Percentiles rank a stretch among this genome's conserved stretches.
These are phyloP conservation scores for Columba livia DNA, from an alignment of 2,113 vertebrate genomes.

Conservation along the genomic window DNA sequence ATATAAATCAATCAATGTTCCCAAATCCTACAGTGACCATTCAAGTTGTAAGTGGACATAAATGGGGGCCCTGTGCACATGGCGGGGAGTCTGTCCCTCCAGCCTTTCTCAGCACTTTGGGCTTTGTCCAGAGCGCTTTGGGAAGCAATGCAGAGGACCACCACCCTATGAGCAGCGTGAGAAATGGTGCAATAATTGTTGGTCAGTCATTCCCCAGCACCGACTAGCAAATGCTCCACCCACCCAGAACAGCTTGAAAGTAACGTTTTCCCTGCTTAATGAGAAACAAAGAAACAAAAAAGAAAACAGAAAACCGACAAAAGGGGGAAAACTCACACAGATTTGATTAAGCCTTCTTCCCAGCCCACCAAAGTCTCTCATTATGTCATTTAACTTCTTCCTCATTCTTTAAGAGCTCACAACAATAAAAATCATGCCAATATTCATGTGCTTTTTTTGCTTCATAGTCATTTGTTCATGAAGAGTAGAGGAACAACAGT, in stretches of 20 bases:
- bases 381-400: background rate
- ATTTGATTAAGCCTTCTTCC: background rate
- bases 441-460: background rate
- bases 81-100: background rate
- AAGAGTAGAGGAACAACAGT: background rate
- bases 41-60: background rate
- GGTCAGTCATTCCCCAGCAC: background rate
- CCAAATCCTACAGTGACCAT: background rate
- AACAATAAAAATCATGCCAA: background rate
- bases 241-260: background rate
- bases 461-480: background rate
- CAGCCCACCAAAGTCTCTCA: background rate
- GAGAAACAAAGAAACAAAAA: background rate
- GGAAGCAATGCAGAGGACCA: background rate
- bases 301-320: background rate
- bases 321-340: background rate
- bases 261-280: background rate
- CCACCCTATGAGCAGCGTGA: background rate
- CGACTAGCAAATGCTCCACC: background rate
- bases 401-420: background rate
- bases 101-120: background rate
- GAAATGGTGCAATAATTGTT: background rate
- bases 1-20: background rate
- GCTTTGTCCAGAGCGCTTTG: background rate
- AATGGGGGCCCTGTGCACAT: background rate